Evolutionary conservation across 2,113 vertebrate genomes (phyloP).

Genomic region (Pluvialis apricaria): DNA sequence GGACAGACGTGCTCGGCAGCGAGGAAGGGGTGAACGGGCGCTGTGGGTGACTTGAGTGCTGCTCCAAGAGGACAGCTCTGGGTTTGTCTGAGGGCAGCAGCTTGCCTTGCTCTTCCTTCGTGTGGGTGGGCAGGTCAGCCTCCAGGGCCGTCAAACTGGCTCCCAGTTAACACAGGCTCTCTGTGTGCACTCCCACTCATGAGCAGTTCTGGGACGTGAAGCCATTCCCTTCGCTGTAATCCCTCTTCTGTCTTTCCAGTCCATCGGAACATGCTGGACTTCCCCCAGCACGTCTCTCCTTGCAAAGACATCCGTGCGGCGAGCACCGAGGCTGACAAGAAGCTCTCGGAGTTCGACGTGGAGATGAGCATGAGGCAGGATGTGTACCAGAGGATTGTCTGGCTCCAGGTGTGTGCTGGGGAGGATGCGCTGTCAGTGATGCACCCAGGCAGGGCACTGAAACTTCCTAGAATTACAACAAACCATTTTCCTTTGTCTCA

Average conservation of each 20-base stretch:
- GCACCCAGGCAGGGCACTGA: accelerated
- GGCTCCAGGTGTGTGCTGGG: constrained; percentile 82
- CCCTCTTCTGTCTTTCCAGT: constrained; percentile 68
- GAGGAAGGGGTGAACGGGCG: accelerated
- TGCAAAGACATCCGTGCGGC: constrained; percentile 84
- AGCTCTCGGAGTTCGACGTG: constrained; percentile 93
- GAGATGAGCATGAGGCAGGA: constrained; percentile 99
- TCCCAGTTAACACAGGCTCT: neutral
- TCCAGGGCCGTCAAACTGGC: neutral
- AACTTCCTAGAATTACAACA: neutral
- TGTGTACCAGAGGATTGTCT: constrained; percentile 89
- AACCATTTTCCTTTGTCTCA: accelerated
- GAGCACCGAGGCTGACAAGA: constrained; percentile 94
- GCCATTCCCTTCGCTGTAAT: accelerated
- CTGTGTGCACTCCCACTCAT: accelerated
- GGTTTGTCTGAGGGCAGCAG: neutral
- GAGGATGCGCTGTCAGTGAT: accelerated
- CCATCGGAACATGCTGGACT: constrained; percentile 91
- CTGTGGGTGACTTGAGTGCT: too few species aligned
- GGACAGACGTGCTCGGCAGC: accelerated
- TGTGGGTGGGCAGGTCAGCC: neutral
- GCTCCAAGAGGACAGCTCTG: neutral
- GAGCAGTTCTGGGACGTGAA: accelerated
- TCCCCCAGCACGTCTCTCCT: constrained; percentile 93
- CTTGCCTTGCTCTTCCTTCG: neutral